Evolutionary conservation across 2,113 vertebrate species (phyloP).

Genomic region (Oriolus oriolus): DNA sequence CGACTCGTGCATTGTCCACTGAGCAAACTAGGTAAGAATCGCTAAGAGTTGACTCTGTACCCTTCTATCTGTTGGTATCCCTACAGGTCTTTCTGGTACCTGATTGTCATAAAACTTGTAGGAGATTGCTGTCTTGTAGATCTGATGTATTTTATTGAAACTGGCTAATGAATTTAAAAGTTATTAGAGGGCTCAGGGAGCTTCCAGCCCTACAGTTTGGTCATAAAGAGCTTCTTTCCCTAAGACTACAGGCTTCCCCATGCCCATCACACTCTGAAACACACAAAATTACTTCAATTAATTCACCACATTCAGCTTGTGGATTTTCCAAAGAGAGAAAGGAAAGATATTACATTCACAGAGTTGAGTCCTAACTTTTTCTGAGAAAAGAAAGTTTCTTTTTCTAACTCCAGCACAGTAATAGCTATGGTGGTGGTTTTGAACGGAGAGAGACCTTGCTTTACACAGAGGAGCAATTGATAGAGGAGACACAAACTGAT

Average conservation of each 20-base stretch:
- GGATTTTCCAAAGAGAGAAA: background rate
- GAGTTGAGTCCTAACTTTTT: background rate
- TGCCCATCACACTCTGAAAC: background rate
- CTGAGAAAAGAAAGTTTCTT: too few relatives aligned
- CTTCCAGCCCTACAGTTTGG: background rate
- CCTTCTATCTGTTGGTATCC: background rate
- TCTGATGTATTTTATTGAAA: background rate
- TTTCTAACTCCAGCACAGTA: background rate
- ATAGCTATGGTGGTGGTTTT: background rate
- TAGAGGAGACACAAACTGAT: background rate
- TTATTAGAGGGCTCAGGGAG: background rate
- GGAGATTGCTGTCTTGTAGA: background rate
- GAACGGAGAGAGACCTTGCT: background rate
- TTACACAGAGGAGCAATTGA: background rate
- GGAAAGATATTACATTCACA: background rate
- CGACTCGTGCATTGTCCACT: background rate
- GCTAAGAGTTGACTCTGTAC: background rate
- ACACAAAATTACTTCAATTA: background rate
- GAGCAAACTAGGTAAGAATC: background rate
- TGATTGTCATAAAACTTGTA: background rate
- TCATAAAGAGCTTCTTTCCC: background rate
- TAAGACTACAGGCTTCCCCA: background rate
- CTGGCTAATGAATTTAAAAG: background rate
- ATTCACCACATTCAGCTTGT: background rate
- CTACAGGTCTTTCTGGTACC: background rate